Conservation (phyloP, 2,888 invertebrate genomes). For the Nephrotoma guestfalica region DNA sequence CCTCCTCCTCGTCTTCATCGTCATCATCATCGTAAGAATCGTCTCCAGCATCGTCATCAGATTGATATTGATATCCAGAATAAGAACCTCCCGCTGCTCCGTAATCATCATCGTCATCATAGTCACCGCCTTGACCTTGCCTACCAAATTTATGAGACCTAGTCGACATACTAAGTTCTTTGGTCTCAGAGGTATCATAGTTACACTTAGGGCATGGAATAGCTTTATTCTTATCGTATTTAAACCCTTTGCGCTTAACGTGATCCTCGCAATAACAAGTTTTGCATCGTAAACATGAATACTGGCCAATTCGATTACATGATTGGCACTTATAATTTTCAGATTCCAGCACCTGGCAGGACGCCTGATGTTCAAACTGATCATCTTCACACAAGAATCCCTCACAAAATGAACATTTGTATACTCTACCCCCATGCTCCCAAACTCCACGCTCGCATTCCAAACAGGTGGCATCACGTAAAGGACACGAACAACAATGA, state of each 20-base stretch:
- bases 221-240: constrained; percentile 67
- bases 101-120: constrained; percentile 33
- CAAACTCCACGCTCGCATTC: constrained; percentile 91
- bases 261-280: constrained; percentile 95
- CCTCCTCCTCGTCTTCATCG: constrained; percentile 35
- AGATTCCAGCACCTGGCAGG: constrained; percentile 86
- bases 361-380: constrained; percentile 95
- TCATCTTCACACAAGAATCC: constrained; percentile 87
- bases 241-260: constrained; percentile 80
- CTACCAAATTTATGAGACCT: constrained; percentile 81
- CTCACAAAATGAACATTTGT: constrained; percentile 81
- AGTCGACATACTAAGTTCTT: constrained; percentile 90
- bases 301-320: constrained; percentile 87
- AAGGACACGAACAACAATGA: constrained; percentile 84
- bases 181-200: constrained; percentile 83
- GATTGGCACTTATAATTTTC: constrained; percentile 95
- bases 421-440: constrained; percentile 90
- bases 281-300: constrained; percentile 90
- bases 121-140: constrained; percentile 48
- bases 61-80: not conserved
- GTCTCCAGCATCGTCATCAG: constrained; percentile 17
- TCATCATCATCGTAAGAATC: constrained; percentile 37
- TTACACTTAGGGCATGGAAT: constrained; percentile 91
- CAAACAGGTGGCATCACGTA: constrained; percentile 71
- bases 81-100: constrained; percentile 8